These are phyloP conservation scores for Xenopus borealis DNA, from an alignment of 2,113 vertebrate species.

Conservation along the genomic window DNA sequence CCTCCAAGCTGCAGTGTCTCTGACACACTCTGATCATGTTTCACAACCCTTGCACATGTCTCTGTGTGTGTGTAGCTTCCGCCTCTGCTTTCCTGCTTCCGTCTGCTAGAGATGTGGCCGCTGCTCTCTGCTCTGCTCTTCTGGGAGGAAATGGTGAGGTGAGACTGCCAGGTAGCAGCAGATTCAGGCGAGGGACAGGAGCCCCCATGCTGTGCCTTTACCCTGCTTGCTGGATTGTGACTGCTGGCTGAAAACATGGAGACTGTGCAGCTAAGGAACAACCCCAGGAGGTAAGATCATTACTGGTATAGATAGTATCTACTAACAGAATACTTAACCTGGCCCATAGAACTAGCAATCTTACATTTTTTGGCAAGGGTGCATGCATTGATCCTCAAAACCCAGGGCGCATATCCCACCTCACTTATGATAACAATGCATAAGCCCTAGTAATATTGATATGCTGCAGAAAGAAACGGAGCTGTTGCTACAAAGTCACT, in stretches of 20 bases:
- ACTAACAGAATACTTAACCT: too few species aligned
- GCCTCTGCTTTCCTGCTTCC: conserved; percentile 36
- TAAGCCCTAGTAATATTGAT: too few species aligned
- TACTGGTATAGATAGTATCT: too few species aligned
- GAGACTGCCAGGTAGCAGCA: not conserved
- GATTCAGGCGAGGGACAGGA: not conserved
- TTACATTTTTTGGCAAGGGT: too few species aligned
- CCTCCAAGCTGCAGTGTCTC: not conserved
- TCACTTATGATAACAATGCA: too few species aligned
- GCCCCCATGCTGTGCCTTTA: not conserved
- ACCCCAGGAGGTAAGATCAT: conserved; percentile 28
- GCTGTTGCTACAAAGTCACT: too few species aligned
- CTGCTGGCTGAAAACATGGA: not conserved
- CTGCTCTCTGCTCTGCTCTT: not conserved
- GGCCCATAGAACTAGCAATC: too few species aligned
- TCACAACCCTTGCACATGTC: conserved; percentile 12
- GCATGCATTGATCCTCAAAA: too few species aligned
- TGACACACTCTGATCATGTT: not conserved
- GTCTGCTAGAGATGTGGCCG: not conserved
- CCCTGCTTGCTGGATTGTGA: not conserved
- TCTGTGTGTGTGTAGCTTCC: not conserved
- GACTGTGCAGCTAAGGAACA: conserved; percentile 27
- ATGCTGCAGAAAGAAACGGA: too few species aligned
- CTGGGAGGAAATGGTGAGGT: not conserved
- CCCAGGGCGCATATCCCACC: too few species aligned